Conservation (phyloP, 1,140 invertebrate species). For the Drosophila parabipectinata region DNA sequence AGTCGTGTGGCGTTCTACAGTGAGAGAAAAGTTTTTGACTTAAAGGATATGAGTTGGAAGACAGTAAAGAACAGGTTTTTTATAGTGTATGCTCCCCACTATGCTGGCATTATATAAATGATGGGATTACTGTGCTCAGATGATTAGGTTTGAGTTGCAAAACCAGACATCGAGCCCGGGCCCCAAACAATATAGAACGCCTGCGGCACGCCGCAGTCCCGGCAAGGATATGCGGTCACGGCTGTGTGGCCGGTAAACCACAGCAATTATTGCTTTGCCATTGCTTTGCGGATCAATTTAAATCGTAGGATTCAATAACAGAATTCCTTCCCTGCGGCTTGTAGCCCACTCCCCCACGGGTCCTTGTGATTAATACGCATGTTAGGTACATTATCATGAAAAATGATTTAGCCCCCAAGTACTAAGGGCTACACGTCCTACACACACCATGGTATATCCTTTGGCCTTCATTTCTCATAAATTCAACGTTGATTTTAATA, state of each 20-base stretch:
- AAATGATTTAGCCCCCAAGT: conserved; percentile 52
- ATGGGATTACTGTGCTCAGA: conserved; percentile 55
- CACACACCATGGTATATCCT: conserved; percentile 57
- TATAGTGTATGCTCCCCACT: background rate
- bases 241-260: conserved; percentile 49
- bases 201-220: conserved; percentile 11
- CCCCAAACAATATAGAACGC: background rate
- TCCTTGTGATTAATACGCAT: conserved; percentile 70
- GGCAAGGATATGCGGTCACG: conserved; percentile 57
- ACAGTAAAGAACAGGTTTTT: background rate
- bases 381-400: conserved; percentile 69
- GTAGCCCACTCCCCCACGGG: background rate
- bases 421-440: conserved; percentile 35
- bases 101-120: conserved; percentile 69
- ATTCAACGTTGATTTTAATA: conserved; percentile 66
- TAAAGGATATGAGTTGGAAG: background rate
- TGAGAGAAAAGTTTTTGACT: background rate
- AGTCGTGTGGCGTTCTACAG: conserved; percentile 13
- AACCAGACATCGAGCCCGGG: conserved; percentile 17
- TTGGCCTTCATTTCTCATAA: conserved; percentile 50
- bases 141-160: conserved; percentile 64
- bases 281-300: conserved; percentile 67
- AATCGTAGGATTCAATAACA: conserved; percentile 74
- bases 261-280: conserved; percentile 72
- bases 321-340: conserved; percentile 43